Base-by-base conservation (phyloP, 2,888 invertebrate species). In the Aphodius granarius region DNA sequence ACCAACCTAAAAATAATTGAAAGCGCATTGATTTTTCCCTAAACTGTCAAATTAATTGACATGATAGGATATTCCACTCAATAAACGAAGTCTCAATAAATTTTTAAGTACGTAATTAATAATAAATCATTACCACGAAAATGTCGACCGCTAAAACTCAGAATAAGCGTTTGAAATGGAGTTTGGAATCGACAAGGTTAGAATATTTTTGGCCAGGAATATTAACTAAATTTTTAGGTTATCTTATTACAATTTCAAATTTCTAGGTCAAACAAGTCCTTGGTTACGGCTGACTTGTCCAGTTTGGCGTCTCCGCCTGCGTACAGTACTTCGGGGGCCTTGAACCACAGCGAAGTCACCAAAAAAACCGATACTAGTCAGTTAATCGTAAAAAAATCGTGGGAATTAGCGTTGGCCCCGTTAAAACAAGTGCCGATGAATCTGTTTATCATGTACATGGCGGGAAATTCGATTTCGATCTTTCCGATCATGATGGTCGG, bases 401-500 rank as follows among this genome's bases (percentile, higher is more conserved):
- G 98, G 98, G 98, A 99, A 85, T 91, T 98, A 73, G 98, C 98
- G 0, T 87, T 98, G 17, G 97, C 95, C 0, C 98, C 99, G 2
- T 86, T 99, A 43, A 98, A 98, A 87, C 98, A 96, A 89, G 96
- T 96, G 80, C 98, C 98, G 0, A 99, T 99, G 99, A 99, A 99
- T 88, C 89, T 99, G 78, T 97, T 99, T 86, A 97, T 99, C 77
- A 98, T 99, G 97, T 99, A 99, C 88, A 99, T 99, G 99, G 97
- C 99, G 73, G 99, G 99, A 17, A 98, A 97, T 87, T 97, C 98
- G 0, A 98, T 99, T 83, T 99, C 98, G 0, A 99, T 99, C 83
- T 99, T 99, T 84, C 99, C 99, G 0, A 99, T 99, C 71, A 99
- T 99, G 99, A 99, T 99, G 99, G 98, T 99, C 6, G 98, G 98